Percentiles rank a stretch among this genome's conserved stretches.
Evolutionary conservation across 2,888 invertebrate species (phyloP).

Genomic region (Philopedon plagiatum): DNA sequence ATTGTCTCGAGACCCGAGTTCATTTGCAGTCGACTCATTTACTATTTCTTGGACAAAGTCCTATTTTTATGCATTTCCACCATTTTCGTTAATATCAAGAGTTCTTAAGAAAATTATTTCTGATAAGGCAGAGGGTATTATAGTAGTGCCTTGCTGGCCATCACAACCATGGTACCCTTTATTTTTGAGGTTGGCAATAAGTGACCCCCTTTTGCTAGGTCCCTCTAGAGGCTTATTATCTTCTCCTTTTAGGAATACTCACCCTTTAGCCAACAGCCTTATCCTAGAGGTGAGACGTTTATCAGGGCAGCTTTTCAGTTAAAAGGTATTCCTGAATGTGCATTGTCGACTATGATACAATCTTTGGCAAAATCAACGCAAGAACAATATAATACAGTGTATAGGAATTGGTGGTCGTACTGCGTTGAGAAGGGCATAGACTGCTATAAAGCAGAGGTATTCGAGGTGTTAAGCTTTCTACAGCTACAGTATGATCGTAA

Average conservation of each 20-base stretch:
- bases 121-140: conserved; percentile 31
- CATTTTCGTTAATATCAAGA: conserved; percentile 51
- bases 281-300: conserved; percentile 31
- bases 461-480: not conserved
- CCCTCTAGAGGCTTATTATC: not conserved
- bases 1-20: conserved; percentile 55
- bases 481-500: not conserved
- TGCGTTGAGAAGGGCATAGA: not conserved
- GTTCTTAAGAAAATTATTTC: conserved; percentile 54
- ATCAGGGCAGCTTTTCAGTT: not conserved
- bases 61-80: conserved; percentile 50
- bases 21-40: conserved; percentile 56
- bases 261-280: conserved; percentile 30
- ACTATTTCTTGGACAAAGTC: conserved; percentile 46
- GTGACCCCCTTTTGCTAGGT: conserved; percentile 7
- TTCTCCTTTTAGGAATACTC: conserved; percentile 29
- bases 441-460: not conserved
- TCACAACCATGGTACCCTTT: conserved; percentile 52
- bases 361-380: not conserved
- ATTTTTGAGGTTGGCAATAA: conserved; percentile 8
- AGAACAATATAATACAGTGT: conserved; percentile 5
- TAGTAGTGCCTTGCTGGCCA: conserved; percentile 48
- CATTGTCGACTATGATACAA: not conserved
- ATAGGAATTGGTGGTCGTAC: conserved; percentile 2
- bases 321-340: conserved; percentile 1